Evolutionary conservation across 1,140 invertebrate genomes (phyloP).

Genomic region (Drosophila asahinai): DNA sequence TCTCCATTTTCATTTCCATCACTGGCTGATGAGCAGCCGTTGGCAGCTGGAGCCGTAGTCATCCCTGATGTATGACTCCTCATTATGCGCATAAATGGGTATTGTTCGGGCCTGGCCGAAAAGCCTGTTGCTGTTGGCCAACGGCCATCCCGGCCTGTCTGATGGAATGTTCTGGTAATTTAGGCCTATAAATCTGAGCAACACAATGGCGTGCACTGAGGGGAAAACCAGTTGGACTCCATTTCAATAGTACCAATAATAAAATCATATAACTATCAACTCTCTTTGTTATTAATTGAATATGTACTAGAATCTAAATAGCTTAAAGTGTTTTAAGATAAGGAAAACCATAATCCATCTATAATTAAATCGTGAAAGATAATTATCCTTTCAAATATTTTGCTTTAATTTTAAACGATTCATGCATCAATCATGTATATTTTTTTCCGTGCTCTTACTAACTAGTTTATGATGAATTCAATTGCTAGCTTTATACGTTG

Average conservation of each 20-base stretch:
- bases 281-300: too few relatives aligned
- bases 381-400: not conserved
- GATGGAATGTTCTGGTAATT: constrained; percentile 63
- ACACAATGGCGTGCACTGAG: constrained; percentile 31
- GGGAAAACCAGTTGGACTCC: not conserved
- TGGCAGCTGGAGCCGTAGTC: constrained; percentile 39
- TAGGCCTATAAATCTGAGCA: constrained; percentile 62
- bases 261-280: not conserved
- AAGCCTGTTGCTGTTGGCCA: constrained; percentile 59
- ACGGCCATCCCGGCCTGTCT: constrained; percentile 16
- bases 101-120: constrained; percentile 45
- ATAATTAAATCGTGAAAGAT: not conserved
- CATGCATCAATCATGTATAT: not conserved
- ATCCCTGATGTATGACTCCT: constrained; percentile 64
- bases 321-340: too few relatives aligned
- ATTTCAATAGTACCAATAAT: too few relatives aligned
- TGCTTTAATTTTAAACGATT: not conserved
- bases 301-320: too few relatives aligned
- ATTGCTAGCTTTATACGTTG: constrained; percentile 50
- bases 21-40: constrained; percentile 39
- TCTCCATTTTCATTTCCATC: not conserved
- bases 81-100: constrained; percentile 74
- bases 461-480: constrained; percentile 66
- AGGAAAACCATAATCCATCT: too few relatives aligned
- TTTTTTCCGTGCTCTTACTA: constrained; percentile 6